Conservation (phyloP, 2,113 vertebrate species). For the Pleuronectes platessa region DNA sequence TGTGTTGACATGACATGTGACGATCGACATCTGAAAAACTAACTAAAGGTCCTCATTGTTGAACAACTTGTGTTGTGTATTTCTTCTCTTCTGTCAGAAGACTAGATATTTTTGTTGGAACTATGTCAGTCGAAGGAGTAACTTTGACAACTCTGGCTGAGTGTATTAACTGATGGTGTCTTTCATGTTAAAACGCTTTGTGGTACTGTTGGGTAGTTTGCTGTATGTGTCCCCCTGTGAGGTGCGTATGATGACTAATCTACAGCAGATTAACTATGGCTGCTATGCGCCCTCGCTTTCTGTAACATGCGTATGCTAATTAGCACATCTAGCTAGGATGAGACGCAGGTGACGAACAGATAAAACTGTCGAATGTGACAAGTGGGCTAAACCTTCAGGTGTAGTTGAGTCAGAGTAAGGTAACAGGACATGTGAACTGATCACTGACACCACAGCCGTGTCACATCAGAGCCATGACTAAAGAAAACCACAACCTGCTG, state of each 20-base stretch:
- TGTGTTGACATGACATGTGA: too few species aligned
- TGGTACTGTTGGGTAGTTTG: too few species aligned
- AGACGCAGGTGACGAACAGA: background rate
- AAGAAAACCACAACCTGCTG: background rate
- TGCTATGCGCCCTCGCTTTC: slow-evolving; percentile 9
- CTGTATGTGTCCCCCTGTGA: too few species aligned
- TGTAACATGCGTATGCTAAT: background rate
- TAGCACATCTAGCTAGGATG: slow-evolving; percentile 24
- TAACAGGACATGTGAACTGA: too few species aligned
- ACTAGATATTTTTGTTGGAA: too few species aligned
- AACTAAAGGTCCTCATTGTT: background rate
- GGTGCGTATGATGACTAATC: background rate
- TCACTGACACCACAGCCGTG: too few species aligned
- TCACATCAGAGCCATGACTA: background rate
- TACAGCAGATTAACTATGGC: slow-evolving; percentile 44
- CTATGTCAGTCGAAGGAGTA: too few species aligned
- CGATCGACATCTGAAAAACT: background rate
- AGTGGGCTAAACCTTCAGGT: background rate
- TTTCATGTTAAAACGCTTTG: too few species aligned
- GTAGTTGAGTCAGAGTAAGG: rapidly evolving
- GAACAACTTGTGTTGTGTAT: background rate
- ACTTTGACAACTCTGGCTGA: too few species aligned
- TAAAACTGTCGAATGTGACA: too few species aligned
- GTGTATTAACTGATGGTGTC: too few species aligned
- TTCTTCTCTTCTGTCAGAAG: too few species aligned